Base-by-base conservation (phyloP, 2,113 vertebrate species). In the Entelurus aequoreus region DNA sequence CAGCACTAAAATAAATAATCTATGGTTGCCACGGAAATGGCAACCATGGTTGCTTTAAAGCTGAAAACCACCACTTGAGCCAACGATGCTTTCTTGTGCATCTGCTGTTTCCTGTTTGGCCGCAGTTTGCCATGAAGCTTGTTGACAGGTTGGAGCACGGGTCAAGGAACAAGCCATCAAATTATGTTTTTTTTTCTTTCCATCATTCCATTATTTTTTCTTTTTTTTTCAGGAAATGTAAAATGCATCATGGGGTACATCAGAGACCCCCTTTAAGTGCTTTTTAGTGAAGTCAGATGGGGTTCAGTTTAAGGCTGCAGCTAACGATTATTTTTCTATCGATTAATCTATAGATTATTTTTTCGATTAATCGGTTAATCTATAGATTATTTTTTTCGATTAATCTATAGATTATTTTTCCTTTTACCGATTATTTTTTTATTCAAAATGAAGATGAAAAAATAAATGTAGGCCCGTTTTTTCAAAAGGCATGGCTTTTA, bases 91-190 rank as follows among this genome's bases (percentile, higher is more conserved):
- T 19, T 21, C 16, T 11, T 46, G 40, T 42, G 10, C 38, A n/a
- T 56, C 37, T 6, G 37, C 16, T 42, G 55, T 57, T 57, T 46
- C 38, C 55, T 57, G 38, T 56, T 56, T 56, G 54, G 36, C 5
- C 10, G 54, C 54, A 56, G 36, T 40, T 57, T 44, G 55, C 19
- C 40, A 13, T 57, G n/a, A 57, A 7, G 15, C 16, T 13, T 14
- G 40, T 44, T 57, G 55, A 57, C 42, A 57, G 55, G n/a, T 44
- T 57, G 38, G 10, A 57, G 42, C 11, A 46, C 4, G 10, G 42
- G 9, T 46, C 42, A 46, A 11, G 55, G 55, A 42, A 57, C n/a
- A 44, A 44, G 40, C 38, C 38, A 19, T 44, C n/a, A 57, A 44
- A 57, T 57, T 13, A 19, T 46, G 55, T n/a, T 44, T 57, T 12